phyloP scores from a whole-genome alignment of 2,113 vertebrate species.

The Alexandromys fortis region DNA sequence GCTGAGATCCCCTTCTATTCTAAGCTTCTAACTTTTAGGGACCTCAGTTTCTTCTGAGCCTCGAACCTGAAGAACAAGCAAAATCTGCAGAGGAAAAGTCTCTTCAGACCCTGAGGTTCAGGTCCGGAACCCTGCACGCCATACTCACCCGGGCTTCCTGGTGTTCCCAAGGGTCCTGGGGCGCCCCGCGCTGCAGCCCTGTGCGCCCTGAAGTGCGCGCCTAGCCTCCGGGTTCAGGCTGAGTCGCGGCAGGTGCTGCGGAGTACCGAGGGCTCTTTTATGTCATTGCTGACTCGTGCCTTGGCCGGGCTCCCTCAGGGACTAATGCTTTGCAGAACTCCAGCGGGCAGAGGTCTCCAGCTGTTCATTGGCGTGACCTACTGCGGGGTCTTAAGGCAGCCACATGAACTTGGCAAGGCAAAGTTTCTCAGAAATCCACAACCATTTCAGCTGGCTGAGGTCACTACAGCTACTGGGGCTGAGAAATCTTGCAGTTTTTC shows the following conservation, averaged over 20 bases:
- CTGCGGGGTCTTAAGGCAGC: neutral
- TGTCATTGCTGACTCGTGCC: neutral
- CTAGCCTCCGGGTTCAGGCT: neutral
- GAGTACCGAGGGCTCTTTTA: neutral
- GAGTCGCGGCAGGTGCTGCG: neutral
- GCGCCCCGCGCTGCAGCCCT: neutral
- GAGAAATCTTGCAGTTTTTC: neutral
- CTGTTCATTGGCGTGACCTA: constrained; percentile 34
- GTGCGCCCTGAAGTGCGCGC: neutral
- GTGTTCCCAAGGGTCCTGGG: neutral
- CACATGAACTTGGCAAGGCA: neutral
- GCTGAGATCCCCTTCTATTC: neutral
- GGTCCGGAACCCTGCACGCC: neutral
- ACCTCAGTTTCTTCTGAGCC: neutral
- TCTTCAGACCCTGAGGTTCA: neutral
- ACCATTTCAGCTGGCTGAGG: neutral
- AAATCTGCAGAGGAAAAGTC: neutral
- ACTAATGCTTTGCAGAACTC: neutral
- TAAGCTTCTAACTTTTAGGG: neutral
- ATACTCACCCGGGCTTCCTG: constrained; percentile 62
- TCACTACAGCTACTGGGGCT: neutral
- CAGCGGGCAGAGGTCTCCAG: constrained; percentile 30
- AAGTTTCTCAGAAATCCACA: constrained; percentile 63
- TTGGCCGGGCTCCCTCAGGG: neutral
- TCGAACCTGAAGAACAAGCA: neutral